Base-by-base conservation (phyloP, 2,797 vertebrate genomes). In the Coregonus ussuriensis region DNA sequence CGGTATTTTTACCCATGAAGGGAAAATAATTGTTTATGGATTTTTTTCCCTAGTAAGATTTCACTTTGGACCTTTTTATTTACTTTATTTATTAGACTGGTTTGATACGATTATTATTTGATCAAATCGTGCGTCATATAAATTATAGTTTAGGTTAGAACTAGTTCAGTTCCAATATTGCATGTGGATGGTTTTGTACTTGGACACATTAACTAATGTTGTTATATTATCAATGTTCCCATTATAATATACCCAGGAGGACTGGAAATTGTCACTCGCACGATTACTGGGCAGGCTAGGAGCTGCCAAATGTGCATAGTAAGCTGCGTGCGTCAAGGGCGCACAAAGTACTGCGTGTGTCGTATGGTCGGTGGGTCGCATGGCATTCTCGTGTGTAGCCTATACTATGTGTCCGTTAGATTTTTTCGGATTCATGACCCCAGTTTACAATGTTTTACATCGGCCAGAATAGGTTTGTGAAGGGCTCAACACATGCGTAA, bases 271-370 rank as follows among this genome's bases (percentile, higher is more conserved):
- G 35, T 47, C 33, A 47, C 68, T 70, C 35, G 1, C 7, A 70
- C 35, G 33, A 21, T 67, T 29, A 35, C 41, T 41, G 18, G 35
- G n/a, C 21, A 51, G 41, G 3, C 25, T 54, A 4, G 35, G 70
- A 75, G 68, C 65, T 83, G 78, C 81, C 77, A 84, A 3, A 53
- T 7, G 53, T 37, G 0, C 5, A 29, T 4, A 35, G 2, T 37
- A 70, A 21, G 78, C 41, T 78, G 63, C 68, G 85, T 62, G 88
- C 74, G 71, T 79, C 70, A 80, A 72, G 79, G 31, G 70, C 80
- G 84, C 89, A 16, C 1, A 71, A 65, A 4, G 54, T 0, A 25
- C 5, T 63, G 54, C 54, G 54, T 4, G 54, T 56, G 16, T 56
- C 15, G 5, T 15, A 56, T 56, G 59, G n/a, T 21, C 29, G 59